phyloP scores from a whole-genome alignment of 2,113 vertebrate genomes.

The Tachysurus vachellii region DNA sequence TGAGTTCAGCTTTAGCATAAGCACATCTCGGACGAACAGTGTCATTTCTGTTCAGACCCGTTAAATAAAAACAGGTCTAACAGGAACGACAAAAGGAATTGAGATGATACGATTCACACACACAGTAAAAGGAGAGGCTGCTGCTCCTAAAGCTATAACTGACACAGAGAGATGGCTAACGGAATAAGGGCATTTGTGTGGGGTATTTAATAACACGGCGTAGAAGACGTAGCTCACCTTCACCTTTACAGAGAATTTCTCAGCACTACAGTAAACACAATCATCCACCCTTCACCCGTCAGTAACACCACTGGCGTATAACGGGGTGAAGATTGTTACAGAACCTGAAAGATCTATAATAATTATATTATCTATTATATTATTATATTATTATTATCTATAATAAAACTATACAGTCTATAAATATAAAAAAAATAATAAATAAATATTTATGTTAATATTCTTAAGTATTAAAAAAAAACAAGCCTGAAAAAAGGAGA shows the following conservation, averaged over 20 bases:
- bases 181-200: not conserved
- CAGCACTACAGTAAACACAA: not conserved
- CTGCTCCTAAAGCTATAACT: not conserved
- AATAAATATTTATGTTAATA: too few relatives aligned
- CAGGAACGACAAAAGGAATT: not conserved
- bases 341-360: too few relatives aligned
- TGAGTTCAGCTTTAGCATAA: not conserved
- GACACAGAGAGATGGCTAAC: not conserved
- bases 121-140: not conserved
- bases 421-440: too few relatives aligned
- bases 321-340: too few relatives aligned
- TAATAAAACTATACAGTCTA: too few relatives aligned
- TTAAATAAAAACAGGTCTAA: constrained; percentile 13
- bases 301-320: too few relatives aligned
- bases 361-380: too few relatives aligned
- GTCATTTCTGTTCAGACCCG: not conserved
- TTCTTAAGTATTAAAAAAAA: not conserved
- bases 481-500: not conserved
- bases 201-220: not conserved
- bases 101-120: not conserved
- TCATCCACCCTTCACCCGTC: not conserved
- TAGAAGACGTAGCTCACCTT: not conserved
- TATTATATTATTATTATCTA: too few relatives aligned
- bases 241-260: not conserved
- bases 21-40: not conserved